Conservation (phyloP, 2,888 invertebrate genomes). For the Erannis defoliaria region DNA sequence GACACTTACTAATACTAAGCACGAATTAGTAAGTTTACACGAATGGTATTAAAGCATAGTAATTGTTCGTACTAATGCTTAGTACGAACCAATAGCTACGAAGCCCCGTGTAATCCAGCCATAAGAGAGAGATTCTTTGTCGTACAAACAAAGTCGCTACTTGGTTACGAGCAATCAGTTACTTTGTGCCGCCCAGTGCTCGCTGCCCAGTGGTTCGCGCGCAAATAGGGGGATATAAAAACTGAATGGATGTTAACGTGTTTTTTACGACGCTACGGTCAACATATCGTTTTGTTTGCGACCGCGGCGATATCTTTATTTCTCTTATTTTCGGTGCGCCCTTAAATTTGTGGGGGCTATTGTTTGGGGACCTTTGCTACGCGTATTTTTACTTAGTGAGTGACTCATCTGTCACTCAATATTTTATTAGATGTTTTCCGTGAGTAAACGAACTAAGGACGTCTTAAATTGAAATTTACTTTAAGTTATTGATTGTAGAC, state of each 20-base stretch:
- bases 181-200: conserved; percentile 70
- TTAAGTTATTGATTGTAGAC: no score
- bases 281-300: conserved; percentile 84
- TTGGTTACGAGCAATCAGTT: conserved; percentile 72
- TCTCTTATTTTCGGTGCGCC: conserved; percentile 59
- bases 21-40: no score
- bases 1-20: no score
- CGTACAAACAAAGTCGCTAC: conserved; percentile 27
- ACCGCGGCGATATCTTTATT: conserved; percentile 79
- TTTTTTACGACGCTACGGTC: conserved; percentile 83
- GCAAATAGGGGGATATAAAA: conserved; percentile 82
- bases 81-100: no score
- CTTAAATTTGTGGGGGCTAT: conserved; percentile 67
- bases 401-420: conserved; percentile 9
- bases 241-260: conserved; percentile 86
- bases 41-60: no score
- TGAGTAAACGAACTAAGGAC: no score
- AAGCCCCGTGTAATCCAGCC: no score
- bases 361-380: conserved; percentile 47
- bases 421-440: conserved; percentile 13
- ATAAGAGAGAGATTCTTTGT: no score
- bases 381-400: conserved; percentile 35
- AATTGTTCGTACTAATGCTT: no score
- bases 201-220: conserved; percentile 72
- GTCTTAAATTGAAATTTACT: no score